A percentile compares a stretch with the other conserved stretches of the same genome.
Conservation (phyloP, 2,797 vertebrate genomes). For the Eulemur albifrons region DNA sequence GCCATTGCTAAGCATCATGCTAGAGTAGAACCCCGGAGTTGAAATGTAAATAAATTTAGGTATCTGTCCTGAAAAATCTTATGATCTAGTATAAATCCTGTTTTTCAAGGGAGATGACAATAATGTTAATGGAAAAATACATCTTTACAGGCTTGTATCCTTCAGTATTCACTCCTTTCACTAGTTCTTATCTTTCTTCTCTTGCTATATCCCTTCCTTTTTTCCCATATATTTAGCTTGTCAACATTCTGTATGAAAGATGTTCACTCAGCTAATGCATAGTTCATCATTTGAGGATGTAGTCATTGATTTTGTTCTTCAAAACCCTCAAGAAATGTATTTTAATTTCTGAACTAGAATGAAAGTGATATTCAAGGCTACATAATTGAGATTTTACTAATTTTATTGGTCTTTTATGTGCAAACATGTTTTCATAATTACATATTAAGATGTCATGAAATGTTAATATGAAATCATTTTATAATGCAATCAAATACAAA, state of each 20-base stretch:
- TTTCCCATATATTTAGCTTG: not conserved
- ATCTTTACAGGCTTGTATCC: not conserved
- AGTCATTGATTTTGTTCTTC: conserved; percentile 30
- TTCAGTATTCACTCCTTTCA: not conserved
- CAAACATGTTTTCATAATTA: not conserved
- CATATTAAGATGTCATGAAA: conserved; percentile 24
- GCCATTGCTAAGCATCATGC: not conserved
- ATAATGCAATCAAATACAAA: not conserved
- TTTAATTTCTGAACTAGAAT: conserved; percentile 33
- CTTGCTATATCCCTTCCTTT: not conserved
- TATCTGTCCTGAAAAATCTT: not conserved
- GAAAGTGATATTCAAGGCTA: not conserved
- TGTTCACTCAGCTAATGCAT: not conserved
- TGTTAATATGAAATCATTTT: conserved; percentile 25
- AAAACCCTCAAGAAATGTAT: not conserved
- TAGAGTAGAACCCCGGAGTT: not conserved
- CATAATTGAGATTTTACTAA: not conserved
- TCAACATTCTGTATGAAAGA: not conserved
- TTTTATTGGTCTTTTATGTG: not conserved
- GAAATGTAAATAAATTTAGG: not conserved
- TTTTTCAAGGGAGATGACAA: not conserved
- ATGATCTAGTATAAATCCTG: not conserved
- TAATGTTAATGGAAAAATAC: not conserved
- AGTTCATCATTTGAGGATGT: not conserved
- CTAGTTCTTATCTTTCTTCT: not conserved